These are phyloP conservation scores for Wasmannia auropunctata DNA, from an alignment of 1,140 invertebrate genomes.

Conservation along the genomic window DNA sequence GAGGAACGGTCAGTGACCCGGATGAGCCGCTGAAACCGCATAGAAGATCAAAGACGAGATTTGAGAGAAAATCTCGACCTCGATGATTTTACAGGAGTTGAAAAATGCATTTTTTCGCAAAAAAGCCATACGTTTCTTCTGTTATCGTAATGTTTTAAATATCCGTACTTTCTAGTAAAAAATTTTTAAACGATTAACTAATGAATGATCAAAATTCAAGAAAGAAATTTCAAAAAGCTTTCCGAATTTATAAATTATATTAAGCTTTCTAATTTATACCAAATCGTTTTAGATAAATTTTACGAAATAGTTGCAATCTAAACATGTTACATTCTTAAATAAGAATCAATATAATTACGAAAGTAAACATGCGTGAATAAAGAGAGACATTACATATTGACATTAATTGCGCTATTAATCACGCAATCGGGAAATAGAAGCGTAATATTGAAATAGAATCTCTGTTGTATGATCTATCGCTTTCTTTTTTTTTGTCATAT, in stretches of 20 bases:
- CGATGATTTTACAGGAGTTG: not conserved
- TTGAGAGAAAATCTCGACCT: not conserved
- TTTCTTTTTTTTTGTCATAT: not conserved
- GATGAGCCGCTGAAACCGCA: not conserved
- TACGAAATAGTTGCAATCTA: not conserved
- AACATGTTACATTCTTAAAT: not conserved
- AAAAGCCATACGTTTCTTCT: not conserved
- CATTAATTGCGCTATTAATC: not conserved
- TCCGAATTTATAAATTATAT: not conserved
- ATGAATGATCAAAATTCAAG: not conserved
- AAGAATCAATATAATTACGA: not conserved
- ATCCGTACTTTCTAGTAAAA: not conserved
- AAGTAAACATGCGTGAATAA: not conserved
- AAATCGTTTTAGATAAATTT: not conserved
- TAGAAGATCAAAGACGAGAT: slow-evolving; percentile 27
- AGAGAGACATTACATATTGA: not conserved
- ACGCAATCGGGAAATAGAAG: not conserved
- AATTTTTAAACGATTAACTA: not conserved
- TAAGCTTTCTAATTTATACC: not conserved
- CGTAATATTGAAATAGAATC: not conserved
- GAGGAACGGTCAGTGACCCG: slow-evolving; percentile 1
- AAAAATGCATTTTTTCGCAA: not conserved
- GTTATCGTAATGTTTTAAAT: not conserved
- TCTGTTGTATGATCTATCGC: not conserved
- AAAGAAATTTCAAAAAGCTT: not conserved